Percentiles rank a stretch among this genome's conserved stretches.
These are phyloP conservation scores for Chlamydotis undulata DNA, from an alignment of 2,113 vertebrate genomes.

Conservation along the genomic window DNA sequence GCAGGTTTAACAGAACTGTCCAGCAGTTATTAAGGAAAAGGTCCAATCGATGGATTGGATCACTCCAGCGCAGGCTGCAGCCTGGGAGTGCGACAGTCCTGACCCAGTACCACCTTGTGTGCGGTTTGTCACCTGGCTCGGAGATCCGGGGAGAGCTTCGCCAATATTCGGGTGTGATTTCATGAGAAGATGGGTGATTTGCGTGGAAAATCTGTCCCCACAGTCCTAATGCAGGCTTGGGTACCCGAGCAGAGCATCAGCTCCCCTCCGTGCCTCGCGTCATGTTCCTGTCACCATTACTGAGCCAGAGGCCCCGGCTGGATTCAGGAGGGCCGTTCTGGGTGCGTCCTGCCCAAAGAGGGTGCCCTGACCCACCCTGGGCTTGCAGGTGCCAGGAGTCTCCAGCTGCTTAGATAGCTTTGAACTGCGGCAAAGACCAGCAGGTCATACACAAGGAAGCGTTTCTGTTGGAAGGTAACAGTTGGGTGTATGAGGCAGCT, in stretches of 20 bases:
- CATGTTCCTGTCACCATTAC: fast-evolving
- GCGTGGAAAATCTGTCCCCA: neutral
- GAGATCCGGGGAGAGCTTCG: neutral
- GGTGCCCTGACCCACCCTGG: neutral
- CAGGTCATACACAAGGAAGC: neutral
- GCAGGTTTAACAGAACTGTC: neutral
- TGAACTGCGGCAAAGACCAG: neutral
- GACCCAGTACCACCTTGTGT: too few relatives aligned
- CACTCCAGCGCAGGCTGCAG: neutral
- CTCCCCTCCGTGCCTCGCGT: too few relatives aligned
- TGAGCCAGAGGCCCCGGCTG: neutral
- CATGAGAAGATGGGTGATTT: neutral
- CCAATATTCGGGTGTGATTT: too few relatives aligned
- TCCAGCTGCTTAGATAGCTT: neutral
- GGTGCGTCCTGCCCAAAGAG: too few relatives aligned
- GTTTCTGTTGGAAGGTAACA: neutral
- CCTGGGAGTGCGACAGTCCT: neutral
- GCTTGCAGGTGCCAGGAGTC: too few relatives aligned
- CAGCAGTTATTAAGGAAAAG: neutral
- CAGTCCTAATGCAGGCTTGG: fast-evolving
- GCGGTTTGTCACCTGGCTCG: neutral
- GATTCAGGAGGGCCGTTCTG: neutral
- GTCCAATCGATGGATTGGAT: neutral
- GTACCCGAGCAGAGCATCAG: neutral
- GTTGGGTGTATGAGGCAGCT: neutral